These are phyloP conservation scores for Lepidotrigona ventralis DNA, from an alignment of 1,140 invertebrate genomes.

Conservation along the genomic window DNA sequence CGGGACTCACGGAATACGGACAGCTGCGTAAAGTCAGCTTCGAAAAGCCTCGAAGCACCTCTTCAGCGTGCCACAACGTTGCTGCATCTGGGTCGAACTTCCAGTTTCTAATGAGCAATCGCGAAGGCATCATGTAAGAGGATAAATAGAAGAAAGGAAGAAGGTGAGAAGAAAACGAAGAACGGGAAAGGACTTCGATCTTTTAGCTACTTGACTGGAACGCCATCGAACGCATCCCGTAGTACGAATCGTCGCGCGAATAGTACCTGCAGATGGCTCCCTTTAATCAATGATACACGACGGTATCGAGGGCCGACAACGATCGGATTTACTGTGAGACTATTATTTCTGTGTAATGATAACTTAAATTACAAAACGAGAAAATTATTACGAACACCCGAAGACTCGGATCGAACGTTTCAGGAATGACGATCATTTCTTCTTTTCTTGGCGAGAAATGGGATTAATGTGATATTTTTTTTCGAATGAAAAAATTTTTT, in stretches of 20 bases:
- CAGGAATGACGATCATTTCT: constrained; percentile 67
- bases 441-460: constrained; percentile 13
- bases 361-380: neutral
- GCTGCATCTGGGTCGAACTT: constrained; percentile 56
- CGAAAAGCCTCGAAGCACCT: constrained; percentile 63
- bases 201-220: constrained; percentile 4
- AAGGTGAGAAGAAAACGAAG: neutral
- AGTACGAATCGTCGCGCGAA: constrained; percentile 45
- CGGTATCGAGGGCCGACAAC: constrained; percentile 18
- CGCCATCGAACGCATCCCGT: constrained; percentile 28
- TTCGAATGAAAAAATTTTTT: constrained; percentile 57
- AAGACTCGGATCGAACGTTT: constrained; percentile 79
- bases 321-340: constrained; percentile 8
- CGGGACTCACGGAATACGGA: constrained; percentile 68
- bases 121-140: neutral
- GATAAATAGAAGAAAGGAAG: neutral
- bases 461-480: constrained; percentile 8
- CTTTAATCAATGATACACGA: constrained; percentile 36
- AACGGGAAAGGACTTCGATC: neutral
- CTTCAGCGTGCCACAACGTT: constrained; percentile 61
- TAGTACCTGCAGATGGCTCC: constrained; percentile 58
- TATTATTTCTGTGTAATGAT: neutral
- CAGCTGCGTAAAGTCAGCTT: constrained; percentile 67
- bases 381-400: constrained; percentile 59
- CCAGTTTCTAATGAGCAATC: constrained; percentile 53